Conservation (phyloP, 2,113 vertebrate species). For the Oncorhynchus gorbuscha region DNA sequence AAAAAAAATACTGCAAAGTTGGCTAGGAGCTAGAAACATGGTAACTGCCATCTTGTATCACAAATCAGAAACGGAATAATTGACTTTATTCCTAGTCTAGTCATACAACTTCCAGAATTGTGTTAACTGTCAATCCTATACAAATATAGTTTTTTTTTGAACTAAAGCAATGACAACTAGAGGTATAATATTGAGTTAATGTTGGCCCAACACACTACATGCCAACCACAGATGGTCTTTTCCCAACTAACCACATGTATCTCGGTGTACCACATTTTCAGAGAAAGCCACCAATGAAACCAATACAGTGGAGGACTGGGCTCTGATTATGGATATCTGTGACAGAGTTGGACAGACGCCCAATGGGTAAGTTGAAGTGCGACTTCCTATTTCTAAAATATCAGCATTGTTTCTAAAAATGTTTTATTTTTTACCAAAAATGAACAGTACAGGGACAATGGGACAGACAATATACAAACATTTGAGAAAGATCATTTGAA, state of each 20-base stretch:
- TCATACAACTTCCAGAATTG: neutral
- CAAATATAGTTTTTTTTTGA: no score
- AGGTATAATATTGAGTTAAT: no score
- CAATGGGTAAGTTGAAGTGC: constrained; percentile 81
- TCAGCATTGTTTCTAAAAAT: constrained; percentile 5
- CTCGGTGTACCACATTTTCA: constrained; percentile 61
- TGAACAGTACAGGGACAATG: no score
- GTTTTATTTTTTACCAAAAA: no score
- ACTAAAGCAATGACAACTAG: no score
- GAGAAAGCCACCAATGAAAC: constrained; percentile 96
- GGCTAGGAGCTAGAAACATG: no score
- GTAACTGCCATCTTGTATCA: no score
- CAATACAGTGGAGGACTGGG: constrained; percentile 94
- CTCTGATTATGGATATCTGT: constrained; percentile 96
- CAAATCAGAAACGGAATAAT: no score
- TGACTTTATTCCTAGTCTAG: neutral
- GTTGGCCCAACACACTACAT: constrained; percentile 10
- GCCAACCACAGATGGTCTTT: neutral
- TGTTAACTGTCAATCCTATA: no score
- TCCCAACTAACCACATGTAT: constrained; percentile 16
- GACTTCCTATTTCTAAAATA: neutral
- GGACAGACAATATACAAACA: no score
- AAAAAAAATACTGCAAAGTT: no score
- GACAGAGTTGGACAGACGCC: constrained; percentile 89
- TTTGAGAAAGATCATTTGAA: no score